Base-by-base conservation (phyloP, 2,888 invertebrate genomes). In the Oegoconia quadripuncta region DNA sequence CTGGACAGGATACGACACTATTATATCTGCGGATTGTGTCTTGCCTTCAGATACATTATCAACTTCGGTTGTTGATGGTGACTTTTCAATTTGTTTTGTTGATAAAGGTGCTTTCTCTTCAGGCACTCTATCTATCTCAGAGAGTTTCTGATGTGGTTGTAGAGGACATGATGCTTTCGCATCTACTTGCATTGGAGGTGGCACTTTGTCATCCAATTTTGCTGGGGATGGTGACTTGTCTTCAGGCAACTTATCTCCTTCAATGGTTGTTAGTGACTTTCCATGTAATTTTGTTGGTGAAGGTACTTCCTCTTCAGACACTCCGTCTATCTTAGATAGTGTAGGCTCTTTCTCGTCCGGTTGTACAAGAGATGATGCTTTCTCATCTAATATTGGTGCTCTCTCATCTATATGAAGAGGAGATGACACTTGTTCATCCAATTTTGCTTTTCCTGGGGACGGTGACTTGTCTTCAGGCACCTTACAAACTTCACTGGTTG, bases 141-240 rank as follows among this genome's bases (percentile, higher is more conserved):
- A 7, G 14, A 2, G 16, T 22, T 52, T 54, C 1, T 53, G 45
- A 4, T 46, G 42, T 1, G n/a, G 13, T 9, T 36, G 17, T 0
- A 34, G 13, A 1, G 45, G 32, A 11, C 22, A 37, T 2, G 41
- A 32, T 14, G 25, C 31, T 15, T 44, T 40, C 3, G 31, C 27
- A 12, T 34, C 39, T 0, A 16, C 12, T 3, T 46, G 27, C 3
- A n/a, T 5, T 0, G 31, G 27, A 13, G 40, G 37, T 0, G 18
- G 25, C 9, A n/a, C 25, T n/a, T n/a, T n/a, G n/a, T n/a, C n/a
- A n/a, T n/a, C n/a, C n/a, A n/a, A n/a, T n/a, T n/a, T n/a, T n/a
- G n/a, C n/a, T n/a, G n/a, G n/a, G n/a, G n/a, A n/a, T n/a, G n/a
- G n/a, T n/a, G 41, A n/a, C 50, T 52, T 12, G 31, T 11, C 20